Evolutionary conservation across 2,888 invertebrate species (phyloP).

Genomic region (Clepsis dumicolana): DNA sequence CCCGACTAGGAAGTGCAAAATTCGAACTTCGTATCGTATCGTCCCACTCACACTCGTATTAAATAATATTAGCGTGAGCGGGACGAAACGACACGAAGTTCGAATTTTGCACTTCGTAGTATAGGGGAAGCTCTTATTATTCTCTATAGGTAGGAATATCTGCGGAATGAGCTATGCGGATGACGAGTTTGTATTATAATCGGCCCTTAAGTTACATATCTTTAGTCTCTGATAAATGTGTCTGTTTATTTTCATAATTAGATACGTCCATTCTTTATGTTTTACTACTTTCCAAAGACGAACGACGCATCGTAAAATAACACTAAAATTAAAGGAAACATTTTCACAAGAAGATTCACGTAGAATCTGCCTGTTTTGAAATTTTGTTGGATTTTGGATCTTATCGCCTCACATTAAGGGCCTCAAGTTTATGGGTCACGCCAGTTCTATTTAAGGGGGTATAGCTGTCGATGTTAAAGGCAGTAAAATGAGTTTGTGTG

Average conservation of each 20-base stretch:
- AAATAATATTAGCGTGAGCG: too few species aligned
- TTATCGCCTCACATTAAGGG: conserved; percentile 16
- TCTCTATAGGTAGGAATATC: too few species aligned
- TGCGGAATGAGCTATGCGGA: not conserved
- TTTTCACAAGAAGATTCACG: conserved; percentile 19
- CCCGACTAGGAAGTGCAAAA: too few species aligned
- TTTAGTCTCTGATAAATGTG: not conserved
- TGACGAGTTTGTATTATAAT: too few species aligned
- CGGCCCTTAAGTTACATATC: not conserved
- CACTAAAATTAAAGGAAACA: conserved; percentile 37
- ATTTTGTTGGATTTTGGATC: conserved; percentile 9
- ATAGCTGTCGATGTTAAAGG: conserved; percentile 52
- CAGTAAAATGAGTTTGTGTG: conserved; percentile 54
- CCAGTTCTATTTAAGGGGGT: conserved; percentile 19
- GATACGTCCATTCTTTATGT: conserved; percentile 18
- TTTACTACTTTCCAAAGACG: conserved; percentile 37
- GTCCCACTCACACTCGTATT: too few species aligned
- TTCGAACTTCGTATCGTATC: too few species aligned
- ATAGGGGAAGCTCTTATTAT: too few species aligned
- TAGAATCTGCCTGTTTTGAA: conserved; percentile 3
- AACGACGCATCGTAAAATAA: conserved; percentile 40
- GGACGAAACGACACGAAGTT: too few species aligned
- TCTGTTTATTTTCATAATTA: conserved; percentile 33
- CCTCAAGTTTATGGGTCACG: not conserved
- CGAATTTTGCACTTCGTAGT: too few species aligned